Base-by-base conservation (phyloP, 2,888 invertebrate genomes). In the Drosophila mulleri region DNA sequence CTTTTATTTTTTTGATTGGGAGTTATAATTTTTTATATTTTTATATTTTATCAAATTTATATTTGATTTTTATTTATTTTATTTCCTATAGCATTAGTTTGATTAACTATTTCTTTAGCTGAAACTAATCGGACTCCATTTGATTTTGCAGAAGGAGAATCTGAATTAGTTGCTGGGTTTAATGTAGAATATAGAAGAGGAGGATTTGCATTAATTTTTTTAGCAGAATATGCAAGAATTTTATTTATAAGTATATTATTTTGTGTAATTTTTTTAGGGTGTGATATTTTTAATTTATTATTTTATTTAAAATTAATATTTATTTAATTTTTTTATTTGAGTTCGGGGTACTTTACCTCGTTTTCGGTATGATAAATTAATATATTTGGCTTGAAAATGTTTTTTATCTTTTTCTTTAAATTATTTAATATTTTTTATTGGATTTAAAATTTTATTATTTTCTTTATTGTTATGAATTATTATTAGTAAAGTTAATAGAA, bases 141-240 rank as follows among this genome's bases (percentile, higher is more conserved):
- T 95, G 96, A 96, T 95, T 96, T 96, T 95, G 95, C 96, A 0
- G 29, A 29, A 29, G 29, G 42, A 2, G 42, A 42, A 11, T 42
- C 42, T 0, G 42, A 42, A 18, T 42, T 42, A 18, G 42, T 42
- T 42, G 59, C 42, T 8, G 42, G 42, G 5, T 42, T 42, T 42
- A 42, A 42, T 18, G 42, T 18, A 0, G 42, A 42, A 2, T 42
- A 42, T 12, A 18, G 42, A 42, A 42, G 42, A 42, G 18, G 42
- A 18, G 18, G 42, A 2, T 96, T 96, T 95, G 95, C 95, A 62
- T 94, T 96, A 93, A 95, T 96, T 96, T 96, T 96, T 95, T 94
- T 96, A 91, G 42, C 11, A 2, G 42, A 42, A 4, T 42, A 42
- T 12, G 42, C 18, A 42, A 42, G 42, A 42, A 42, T 42, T 42